These are phyloP conservation scores for Eciton burchellii DNA, from an alignment of 1,140 invertebrate species.

Conservation along the genomic window DNA sequence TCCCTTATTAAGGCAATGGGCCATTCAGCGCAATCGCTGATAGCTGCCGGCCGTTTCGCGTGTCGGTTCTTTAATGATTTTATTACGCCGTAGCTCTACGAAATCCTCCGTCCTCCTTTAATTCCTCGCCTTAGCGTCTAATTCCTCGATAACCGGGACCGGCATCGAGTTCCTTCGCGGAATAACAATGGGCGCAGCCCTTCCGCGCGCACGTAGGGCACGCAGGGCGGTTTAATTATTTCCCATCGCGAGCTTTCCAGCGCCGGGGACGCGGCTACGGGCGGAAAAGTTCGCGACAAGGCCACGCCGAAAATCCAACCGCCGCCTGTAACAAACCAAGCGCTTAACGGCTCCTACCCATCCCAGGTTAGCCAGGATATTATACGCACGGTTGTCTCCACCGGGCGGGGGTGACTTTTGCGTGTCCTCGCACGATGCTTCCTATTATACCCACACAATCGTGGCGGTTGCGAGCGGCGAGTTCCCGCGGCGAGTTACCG, in stretches of 20 bases:
- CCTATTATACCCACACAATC: slow-evolving; percentile 41
- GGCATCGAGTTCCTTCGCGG: slow-evolving; percentile 53
- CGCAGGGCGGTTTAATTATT: slow-evolving; percentile 70
- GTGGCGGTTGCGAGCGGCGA: slow-evolving; percentile 8
- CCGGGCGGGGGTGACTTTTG: background rate
- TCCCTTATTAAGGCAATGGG: slow-evolving; percentile 52
- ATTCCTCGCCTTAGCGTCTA: slow-evolving; percentile 66
- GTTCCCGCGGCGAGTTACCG: slow-evolving; percentile 39
- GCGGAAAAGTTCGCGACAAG: slow-evolving; percentile 61
- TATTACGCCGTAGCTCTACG: slow-evolving; percentile 33
- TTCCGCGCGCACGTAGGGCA: slow-evolving; percentile 30
- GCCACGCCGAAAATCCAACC: slow-evolving; percentile 46
- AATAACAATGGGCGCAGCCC: slow-evolving; percentile 67
- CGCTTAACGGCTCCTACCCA: slow-evolving; percentile 37
- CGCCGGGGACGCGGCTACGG: background rate
- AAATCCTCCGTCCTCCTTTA: slow-evolving; percentile 67
- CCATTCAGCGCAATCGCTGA: slow-evolving; percentile 19
- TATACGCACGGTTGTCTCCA: slow-evolving; percentile 37
- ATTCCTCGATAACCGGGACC: slow-evolving; percentile 72
- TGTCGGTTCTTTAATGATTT: slow-evolving; percentile 67
- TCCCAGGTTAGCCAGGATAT: no score
- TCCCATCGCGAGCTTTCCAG: slow-evolving; percentile 35
- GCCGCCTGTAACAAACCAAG: slow-evolving; percentile 41
- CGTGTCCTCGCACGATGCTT: slow-evolving; percentile 3
- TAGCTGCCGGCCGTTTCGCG: slow-evolving; percentile 3